phyloP scores from a whole-genome alignment of 2,797 vertebrate species.

The Pterois miles region DNA sequence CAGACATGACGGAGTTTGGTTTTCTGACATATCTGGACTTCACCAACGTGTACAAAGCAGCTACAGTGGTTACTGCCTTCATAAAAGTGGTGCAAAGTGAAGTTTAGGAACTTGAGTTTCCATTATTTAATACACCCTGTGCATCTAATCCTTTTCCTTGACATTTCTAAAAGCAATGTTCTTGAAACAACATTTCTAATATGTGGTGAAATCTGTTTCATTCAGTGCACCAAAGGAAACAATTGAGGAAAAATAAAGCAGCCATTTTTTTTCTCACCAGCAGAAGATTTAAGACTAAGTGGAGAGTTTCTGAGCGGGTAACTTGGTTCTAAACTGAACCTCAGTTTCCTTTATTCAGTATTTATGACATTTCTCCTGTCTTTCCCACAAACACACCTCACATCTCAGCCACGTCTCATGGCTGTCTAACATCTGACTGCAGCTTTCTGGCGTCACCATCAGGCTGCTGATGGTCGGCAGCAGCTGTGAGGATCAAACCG shows the following conservation, averaged over 20 bases:
- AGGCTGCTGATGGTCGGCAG: conserved; percentile 48
- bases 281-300: conserved; percentile 27
- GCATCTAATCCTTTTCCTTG: not conserved
- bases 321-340: conserved; percentile 34
- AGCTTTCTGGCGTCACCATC: conserved; percentile 32
- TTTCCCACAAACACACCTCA: not conserved
- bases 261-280: conserved; percentile 11
- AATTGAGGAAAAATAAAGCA: not conserved
- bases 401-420: conserved; percentile 6
- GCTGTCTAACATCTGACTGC: not conserved
- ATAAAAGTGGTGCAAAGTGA: too few relatives aligned
- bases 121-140: not conserved
- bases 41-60: too few relatives aligned
- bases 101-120: too few relatives aligned
- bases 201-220: not conserved
- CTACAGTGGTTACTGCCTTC: too few relatives aligned
- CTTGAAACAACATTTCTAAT: not conserved
- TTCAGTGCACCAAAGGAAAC: conserved; percentile 16
- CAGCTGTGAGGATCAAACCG: conserved; percentile 25
- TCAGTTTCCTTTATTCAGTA: conserved; percentile 9
- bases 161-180: not conserved
- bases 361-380: not conserved
- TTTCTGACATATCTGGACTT: too few relatives aligned
- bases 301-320: conserved; percentile 13
- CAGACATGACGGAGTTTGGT: too few relatives aligned